phyloP scores from a whole-genome alignment of 2,113 vertebrate genomes.

The Bothrops jararaca region DNA sequence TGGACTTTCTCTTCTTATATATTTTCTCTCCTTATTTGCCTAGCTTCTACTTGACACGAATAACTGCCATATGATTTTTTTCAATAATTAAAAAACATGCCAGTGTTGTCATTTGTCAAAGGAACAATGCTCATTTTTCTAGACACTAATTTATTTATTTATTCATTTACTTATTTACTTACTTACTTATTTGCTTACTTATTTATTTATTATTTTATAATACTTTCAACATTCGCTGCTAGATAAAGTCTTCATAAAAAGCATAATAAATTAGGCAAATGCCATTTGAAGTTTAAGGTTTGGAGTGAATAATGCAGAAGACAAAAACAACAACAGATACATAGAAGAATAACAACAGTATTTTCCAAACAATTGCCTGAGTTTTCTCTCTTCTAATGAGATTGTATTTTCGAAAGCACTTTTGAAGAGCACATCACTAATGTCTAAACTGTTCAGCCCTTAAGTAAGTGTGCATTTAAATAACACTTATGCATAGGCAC shows the following conservation, averaged over 20 bases:
- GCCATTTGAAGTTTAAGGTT: not conserved
- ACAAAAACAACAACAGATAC: not conserved
- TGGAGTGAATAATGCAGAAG: not conserved
- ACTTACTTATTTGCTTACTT: conserved; percentile 25
- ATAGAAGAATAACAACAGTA: not conserved
- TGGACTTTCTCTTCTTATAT: not conserved
- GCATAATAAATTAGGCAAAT: conserved; percentile 28
- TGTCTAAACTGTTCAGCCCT: conserved; percentile 39
- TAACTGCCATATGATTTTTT: not conserved
- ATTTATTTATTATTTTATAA: conserved; percentile 28
- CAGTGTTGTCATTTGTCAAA: conserved; percentile 38
- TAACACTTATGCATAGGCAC: not conserved
- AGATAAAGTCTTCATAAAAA: conserved; percentile 23
- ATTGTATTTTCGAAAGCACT: conserved; percentile 26
- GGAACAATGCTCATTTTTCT: conserved; percentile 11
- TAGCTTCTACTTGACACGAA: not conserved
- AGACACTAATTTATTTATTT: not conserved
- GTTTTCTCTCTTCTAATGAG: conserved; percentile 19
- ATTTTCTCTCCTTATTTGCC: not conserved
- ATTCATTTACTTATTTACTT: not conserved
- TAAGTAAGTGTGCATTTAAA: conserved; percentile 29
- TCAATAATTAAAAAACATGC: conserved; percentile 6
- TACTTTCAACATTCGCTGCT: conserved; percentile 19
- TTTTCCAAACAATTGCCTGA: conserved; percentile 8
- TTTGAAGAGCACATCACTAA: not conserved